These are phyloP conservation scores for Patella pellucida DNA, from an alignment of 2,888 invertebrate genomes.

Conservation along the genomic window DNA sequence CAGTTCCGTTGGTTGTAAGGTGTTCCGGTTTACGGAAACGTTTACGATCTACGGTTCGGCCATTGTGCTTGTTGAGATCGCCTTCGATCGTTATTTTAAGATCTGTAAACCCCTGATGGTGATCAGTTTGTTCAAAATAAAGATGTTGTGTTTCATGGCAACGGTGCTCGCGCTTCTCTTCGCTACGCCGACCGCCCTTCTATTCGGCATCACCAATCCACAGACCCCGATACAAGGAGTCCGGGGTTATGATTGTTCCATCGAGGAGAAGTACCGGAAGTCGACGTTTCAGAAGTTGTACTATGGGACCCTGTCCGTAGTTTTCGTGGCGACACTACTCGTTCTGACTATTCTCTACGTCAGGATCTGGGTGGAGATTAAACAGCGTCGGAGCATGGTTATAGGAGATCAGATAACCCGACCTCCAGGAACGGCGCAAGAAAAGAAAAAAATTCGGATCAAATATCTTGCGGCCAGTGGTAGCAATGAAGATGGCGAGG, in stretches of 20 bases:
- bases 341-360: constrained; percentile 50
- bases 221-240: constrained; percentile 38
- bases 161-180: constrained; percentile 46
- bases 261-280: constrained; percentile 47
- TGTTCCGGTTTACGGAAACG: constrained; percentile 51
- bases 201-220: constrained; percentile 51
- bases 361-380: constrained; percentile 43
- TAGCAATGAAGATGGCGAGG: constrained; percentile 46
- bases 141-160: constrained; percentile 49
- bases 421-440: constrained; percentile 25
- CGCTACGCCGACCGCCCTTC: constrained; percentile 47
- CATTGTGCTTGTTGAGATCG: constrained; percentile 56
- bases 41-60: constrained; percentile 57
- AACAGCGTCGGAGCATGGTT: constrained; percentile 35
- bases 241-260: constrained; percentile 54
- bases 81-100: constrained; percentile 61
- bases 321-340: constrained; percentile 49
- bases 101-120: constrained; percentile 56
- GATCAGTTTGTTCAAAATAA: constrained; percentile 49
- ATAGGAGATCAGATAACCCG: constrained; percentile 37
- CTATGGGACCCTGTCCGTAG: constrained; percentile 43
- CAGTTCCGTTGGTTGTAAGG: constrained; percentile 52
- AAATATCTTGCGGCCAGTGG: constrained; percentile 44
- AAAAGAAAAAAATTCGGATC: constrained; percentile 31
- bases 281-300: constrained; percentile 44